phyloP scores from a whole-genome alignment of 2,888 invertebrate genomes.

The Hydroisotoma schaefferi region DNA sequence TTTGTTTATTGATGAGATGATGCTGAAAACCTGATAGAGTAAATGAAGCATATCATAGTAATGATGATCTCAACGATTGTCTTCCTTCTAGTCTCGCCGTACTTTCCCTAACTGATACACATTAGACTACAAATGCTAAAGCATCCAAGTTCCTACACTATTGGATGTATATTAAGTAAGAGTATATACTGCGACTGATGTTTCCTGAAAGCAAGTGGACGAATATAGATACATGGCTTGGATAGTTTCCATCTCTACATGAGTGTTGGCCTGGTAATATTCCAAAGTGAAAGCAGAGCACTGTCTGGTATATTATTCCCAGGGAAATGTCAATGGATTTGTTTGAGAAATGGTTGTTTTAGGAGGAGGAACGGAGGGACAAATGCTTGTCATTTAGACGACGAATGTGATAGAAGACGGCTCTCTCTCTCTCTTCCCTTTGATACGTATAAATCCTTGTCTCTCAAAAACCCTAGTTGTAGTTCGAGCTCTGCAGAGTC shows the following conservation, averaged over 20 bases:
- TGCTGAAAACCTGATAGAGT: constrained; percentile 19
- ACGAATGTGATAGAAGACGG: constrained; percentile 17
- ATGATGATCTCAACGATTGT: constrained; percentile 41
- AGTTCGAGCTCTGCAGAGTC: constrained; percentile 23
- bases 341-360: constrained; percentile 18
- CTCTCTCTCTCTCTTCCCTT: constrained; percentile 1
- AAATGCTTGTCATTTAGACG: constrained; percentile 35
- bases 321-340: constrained; percentile 35
- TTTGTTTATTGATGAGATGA: constrained; percentile 22
- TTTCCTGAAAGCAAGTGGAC: no score
- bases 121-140: no score
- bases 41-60: constrained; percentile 40
- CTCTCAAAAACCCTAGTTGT: constrained; percentile 13
- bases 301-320: constrained; percentile 13
- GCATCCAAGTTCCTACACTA: no score
- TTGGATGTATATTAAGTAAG: no score
- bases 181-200: no score
- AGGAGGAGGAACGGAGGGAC: constrained; percentile 19
- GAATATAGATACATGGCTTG: no score
- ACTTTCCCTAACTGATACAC: no score
- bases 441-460: constrained; percentile 19
- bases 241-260: no score
- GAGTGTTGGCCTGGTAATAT: constrained; percentile 5
- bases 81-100: no score
- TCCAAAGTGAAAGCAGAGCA: background rate